Conservation (phyloP, 2,113 vertebrate genomes). For the Sinosuthora webbiana region DNA sequence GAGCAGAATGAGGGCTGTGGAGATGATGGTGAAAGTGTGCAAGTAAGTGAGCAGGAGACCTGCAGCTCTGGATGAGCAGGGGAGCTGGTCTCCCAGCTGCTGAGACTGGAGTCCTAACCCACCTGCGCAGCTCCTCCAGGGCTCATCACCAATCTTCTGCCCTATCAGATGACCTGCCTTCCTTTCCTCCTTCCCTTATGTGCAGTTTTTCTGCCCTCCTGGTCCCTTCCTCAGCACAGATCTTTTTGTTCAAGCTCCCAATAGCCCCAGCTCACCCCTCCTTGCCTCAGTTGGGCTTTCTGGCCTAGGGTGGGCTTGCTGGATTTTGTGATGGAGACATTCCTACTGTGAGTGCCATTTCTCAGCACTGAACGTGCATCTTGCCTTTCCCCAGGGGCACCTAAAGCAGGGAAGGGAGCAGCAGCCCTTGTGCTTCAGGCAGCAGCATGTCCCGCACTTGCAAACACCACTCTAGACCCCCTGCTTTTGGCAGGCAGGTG, state of each 20-base stretch:
- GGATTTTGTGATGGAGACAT: neutral
- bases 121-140: conserved; percentile 10
- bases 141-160: conserved; percentile 36
- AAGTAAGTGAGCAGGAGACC: neutral
- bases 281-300: neutral
- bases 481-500: neutral
- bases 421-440: neutral
- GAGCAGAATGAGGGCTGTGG: conserved; percentile 47
- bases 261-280: neutral
- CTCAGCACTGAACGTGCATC: neutral
- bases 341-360: neutral
- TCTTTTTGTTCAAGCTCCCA: neutral
- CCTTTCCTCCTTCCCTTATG: neutral
- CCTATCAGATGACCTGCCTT: neutral
- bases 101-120: neutral
- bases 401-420: neutral
- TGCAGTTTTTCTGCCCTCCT: neutral
- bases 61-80: neutral
- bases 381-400: neutral
- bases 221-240: neutral
- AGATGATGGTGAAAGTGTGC: conserved; percentile 24
- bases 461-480: neutral
- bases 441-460: neutral
- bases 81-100: conserved; percentile 47
- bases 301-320: neutral